Conservation (phyloP, 1,140 invertebrate genomes). For the Manduca sexta region DNA sequence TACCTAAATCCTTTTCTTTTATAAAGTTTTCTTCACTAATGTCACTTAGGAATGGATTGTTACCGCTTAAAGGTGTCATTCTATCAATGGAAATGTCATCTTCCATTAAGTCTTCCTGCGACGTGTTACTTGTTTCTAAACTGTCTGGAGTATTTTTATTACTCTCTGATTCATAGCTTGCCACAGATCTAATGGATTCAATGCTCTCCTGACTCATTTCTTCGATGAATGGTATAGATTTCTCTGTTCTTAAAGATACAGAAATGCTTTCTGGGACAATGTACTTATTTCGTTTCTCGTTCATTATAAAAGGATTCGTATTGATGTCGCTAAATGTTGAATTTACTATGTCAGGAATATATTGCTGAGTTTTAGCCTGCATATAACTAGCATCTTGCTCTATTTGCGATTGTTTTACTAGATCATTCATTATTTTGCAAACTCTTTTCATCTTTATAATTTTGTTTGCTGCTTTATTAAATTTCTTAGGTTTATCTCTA, state of each 20-base stretch:
- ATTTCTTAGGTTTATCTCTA: slow-evolving; percentile 21
- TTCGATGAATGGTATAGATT: slow-evolving; percentile 22
- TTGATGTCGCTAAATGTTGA: slow-evolving; percentile 52
- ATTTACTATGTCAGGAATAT: slow-evolving; percentile 65
- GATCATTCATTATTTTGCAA: slow-evolving; percentile 43
- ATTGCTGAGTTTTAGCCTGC: slow-evolving; percentile 24
- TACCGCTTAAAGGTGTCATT: slow-evolving; percentile 25
- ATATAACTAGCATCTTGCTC: slow-evolving; percentile 9
- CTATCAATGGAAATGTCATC: slow-evolving; percentile 33
- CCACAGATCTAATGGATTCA: not conserved
- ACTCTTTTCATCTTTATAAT: slow-evolving; percentile 46
- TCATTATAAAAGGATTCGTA: slow-evolving; percentile 26
- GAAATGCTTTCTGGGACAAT: slow-evolving; percentile 59
- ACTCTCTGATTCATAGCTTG: not conserved
- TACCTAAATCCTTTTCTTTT: slow-evolving; percentile 40
- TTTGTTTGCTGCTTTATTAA: slow-evolving; percentile 40
- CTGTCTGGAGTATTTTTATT: slow-evolving; percentile 7
- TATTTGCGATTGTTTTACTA: slow-evolving; percentile 20
- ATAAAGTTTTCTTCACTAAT: slow-evolving; percentile 33
- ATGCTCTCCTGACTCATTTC: not conserved
- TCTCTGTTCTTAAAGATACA: slow-evolving; percentile 52
- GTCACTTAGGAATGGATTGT: slow-evolving; percentile 51
- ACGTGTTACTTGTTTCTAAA: slow-evolving; percentile 8
- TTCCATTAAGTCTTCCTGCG: slow-evolving; percentile 10
- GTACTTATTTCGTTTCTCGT: slow-evolving; percentile 37